These are phyloP conservation scores for Gymnoscopelus microlampas DNA, from an alignment of 2,797 vertebrate genomes.

Conservation along the genomic window DNA sequence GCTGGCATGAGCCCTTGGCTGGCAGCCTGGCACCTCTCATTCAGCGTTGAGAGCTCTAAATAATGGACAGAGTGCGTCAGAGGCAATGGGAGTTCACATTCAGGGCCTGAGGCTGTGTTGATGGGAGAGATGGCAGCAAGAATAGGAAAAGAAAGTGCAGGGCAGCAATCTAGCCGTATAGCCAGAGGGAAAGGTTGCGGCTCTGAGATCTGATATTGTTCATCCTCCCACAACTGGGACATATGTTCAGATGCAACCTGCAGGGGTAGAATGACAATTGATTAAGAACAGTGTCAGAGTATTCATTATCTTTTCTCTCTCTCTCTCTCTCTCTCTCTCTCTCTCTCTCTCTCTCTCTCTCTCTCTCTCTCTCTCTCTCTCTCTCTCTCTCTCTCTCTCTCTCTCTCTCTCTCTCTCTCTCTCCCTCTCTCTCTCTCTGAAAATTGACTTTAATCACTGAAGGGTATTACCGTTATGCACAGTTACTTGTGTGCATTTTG, in stretches of 20 bases:
- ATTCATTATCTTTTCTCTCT: too few relatives aligned
- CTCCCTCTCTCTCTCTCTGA: too few relatives aligned
- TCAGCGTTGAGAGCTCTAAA: constrained; percentile 40
- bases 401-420: too few relatives aligned
- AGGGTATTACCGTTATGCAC: constrained; percentile 21
- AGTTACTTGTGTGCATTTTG: too few relatives aligned
- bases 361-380: too few relatives aligned
- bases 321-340: too few relatives aligned
- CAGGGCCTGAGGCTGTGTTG: constrained; percentile 17
- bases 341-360: too few relatives aligned
- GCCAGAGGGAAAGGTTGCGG: constrained; percentile 13
- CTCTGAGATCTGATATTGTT: constrained; percentile 22
- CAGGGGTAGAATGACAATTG: constrained; percentile 21
- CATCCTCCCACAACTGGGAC: constrained; percentile 28
- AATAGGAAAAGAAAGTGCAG: constrained; percentile 39
- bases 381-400: too few relatives aligned
- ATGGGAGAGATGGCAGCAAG: constrained; percentile 28
- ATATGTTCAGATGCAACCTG: constrained; percentile 18
- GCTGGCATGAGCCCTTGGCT: constrained; percentile 39
- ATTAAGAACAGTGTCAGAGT: constrained; percentile 11
- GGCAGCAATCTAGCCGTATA: constrained; percentile 23
- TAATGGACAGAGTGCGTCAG: constrained; percentile 33
- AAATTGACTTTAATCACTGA: constrained; percentile 16
- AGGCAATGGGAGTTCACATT: constrained; percentile 34
- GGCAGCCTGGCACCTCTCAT: constrained; percentile 54